Percentiles rank a stretch among this genome's conserved stretches.
These are phyloP conservation scores for Tupaia chinensis DNA, from an alignment of 2,113 vertebrate genomes.

Conservation along the genomic window DNA sequence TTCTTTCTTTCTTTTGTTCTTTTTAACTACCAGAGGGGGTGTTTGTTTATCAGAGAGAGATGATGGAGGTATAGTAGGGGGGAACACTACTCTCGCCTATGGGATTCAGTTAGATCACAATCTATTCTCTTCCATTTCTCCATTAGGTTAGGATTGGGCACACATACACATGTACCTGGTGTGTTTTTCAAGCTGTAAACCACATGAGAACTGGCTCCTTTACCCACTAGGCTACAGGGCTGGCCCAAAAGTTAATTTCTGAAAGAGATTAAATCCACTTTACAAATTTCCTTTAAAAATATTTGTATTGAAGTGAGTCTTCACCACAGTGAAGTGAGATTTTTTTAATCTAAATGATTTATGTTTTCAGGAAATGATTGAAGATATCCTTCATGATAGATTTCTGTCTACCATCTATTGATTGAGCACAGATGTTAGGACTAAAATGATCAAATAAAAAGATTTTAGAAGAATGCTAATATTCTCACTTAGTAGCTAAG, in stretches of 20 bases:
- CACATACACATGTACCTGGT: no score
- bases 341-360: conserved; percentile 33
- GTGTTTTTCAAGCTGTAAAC: no score
- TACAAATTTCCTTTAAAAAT: conserved; percentile 39
- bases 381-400: background rate
- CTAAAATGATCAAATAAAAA: background rate
- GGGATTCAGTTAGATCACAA: no score
- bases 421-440: background rate
- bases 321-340: background rate
- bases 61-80: no score
- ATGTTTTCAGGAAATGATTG: conserved; percentile 22
- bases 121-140: no score
- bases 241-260: background rate
- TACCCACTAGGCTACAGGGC: no score
- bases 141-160: no score
- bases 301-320: conserved; percentile 34
- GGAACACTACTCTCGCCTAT: no score
- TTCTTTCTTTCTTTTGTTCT: no score
- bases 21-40: no score
- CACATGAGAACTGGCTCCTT: no score
- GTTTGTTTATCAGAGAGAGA: no score
- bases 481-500: background rate
- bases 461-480: background rate
- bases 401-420: background rate
- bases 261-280: conserved; percentile 43